phyloP scores from a whole-genome alignment of 2,888 invertebrate genomes.

The Brachycybe producta region DNA sequence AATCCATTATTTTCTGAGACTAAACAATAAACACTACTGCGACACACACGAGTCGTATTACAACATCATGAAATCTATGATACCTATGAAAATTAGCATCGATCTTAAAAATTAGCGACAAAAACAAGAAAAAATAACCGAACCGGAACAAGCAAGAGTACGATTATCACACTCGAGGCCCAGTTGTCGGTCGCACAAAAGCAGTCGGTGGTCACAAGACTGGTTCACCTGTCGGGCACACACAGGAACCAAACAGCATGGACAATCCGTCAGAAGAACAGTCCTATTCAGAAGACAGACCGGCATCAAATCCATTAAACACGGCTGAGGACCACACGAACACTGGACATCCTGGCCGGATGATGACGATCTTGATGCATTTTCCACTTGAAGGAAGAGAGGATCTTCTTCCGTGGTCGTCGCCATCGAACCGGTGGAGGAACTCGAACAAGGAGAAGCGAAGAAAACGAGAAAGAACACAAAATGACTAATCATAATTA shows the following conservation, averaged over 20 bases:
- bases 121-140: too few relatives aligned
- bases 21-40: too few relatives aligned
- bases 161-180: constrained; percentile 12
- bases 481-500: too few relatives aligned
- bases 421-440: background rate
- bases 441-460: too few relatives aligned
- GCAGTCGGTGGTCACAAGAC: constrained; percentile 2
- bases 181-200: constrained; percentile 5
- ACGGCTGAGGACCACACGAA: constrained; percentile 1
- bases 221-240: constrained; percentile 12
- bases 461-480: too few relatives aligned
- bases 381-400: too few relatives aligned
- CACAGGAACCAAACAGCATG: constrained; percentile 6
- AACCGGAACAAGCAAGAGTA: constrained; percentile 14
- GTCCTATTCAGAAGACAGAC: constrained; percentile 7
- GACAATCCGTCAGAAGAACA: background rate
- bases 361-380: too few relatives aligned
- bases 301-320: background rate
- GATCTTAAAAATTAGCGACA: too few relatives aligned
- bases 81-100: background rate
- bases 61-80: too few relatives aligned
- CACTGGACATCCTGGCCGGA: too few relatives aligned
- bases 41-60: too few relatives aligned
- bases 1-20: too few relatives aligned
- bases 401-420: background rate